A percentile compares a stretch with the other conserved stretches of the same genome.
phyloP scores from a whole-genome alignment of 2,113 vertebrate species.

The Tragelaphus scriptus region DNA sequence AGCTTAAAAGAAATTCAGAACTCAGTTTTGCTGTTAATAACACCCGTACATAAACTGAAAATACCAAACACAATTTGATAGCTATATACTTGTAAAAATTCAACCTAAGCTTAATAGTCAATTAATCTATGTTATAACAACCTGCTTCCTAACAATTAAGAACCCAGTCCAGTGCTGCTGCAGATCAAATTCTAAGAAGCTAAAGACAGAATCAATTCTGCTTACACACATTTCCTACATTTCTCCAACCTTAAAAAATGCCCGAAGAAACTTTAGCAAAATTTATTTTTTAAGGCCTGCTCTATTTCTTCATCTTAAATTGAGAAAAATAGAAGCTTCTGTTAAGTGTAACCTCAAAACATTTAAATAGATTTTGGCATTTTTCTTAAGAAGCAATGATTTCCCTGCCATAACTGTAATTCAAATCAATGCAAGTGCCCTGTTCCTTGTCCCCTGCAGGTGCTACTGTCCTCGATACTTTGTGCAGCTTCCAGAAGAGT shows the following conservation, averaged over 20 bases:
- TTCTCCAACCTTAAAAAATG: slow-evolving; percentile 39
- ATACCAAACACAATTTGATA: slow-evolving; percentile 16
- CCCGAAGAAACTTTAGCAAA: slow-evolving; percentile 20
- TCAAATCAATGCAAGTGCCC: not conserved
- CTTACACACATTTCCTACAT: not conserved
- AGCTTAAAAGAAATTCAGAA: slow-evolving; percentile 48
- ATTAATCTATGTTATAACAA: not conserved
- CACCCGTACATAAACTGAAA: not conserved
- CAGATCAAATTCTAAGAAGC: slow-evolving; percentile 28
- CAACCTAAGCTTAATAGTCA: not conserved
- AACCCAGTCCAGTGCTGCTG: not conserved
- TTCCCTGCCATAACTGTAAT: slow-evolving; percentile 23
- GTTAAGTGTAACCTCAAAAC: slow-evolving; percentile 5
- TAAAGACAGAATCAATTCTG: not conserved
- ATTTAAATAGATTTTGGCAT: slow-evolving; percentile 34
- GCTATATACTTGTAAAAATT: slow-evolving; percentile 18
- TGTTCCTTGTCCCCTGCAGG: not conserved
- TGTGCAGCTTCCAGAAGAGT: slow-evolving; percentile 2
- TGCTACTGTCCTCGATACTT: not conserved
- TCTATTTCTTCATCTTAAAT: slow-evolving; percentile 9
- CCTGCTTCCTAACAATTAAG: not conserved
- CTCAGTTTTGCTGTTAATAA: slow-evolving; percentile 47
- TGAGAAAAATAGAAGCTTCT: slow-evolving; percentile 30
- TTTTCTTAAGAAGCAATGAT: slow-evolving; percentile 36
- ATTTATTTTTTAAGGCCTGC: slow-evolving; percentile 8